Evolutionary conservation across 1,140 invertebrate genomes (phyloP).

Genomic region (Apocrypta bakeri): DNA sequence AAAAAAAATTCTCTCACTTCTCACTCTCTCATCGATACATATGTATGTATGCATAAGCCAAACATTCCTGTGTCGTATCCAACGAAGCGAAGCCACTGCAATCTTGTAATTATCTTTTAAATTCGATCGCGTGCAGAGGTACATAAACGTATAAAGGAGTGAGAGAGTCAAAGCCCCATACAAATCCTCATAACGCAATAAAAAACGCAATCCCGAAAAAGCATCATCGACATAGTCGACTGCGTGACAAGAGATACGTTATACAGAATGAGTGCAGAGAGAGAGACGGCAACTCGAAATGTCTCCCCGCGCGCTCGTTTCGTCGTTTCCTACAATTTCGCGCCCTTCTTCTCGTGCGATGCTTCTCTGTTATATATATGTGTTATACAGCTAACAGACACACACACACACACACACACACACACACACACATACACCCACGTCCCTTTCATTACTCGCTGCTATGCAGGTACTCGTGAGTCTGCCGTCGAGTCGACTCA

Average conservation of each 20-base stretch:
- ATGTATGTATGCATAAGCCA: too few species aligned
- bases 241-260: not conserved
- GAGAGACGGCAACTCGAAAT: conserved; percentile 35
- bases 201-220: conserved; percentile 30
- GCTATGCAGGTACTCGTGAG: not conserved
- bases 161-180: not conserved
- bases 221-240: not conserved
- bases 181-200: not conserved
- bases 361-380: too few species aligned
- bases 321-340: conserved; percentile 34
- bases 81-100: not conserved
- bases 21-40: too few species aligned
- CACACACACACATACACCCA: not conserved
- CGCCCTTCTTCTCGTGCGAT: conserved; percentile 2
- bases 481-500: not conserved
- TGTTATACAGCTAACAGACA: not conserved
- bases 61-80: not conserved
- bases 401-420: not conserved
- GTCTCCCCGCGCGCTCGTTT: conserved; percentile 43
- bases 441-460: conserved; percentile 29
- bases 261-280: not conserved
- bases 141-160: too few species aligned
- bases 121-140: not conserved
- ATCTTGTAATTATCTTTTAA: not conserved
- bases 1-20: too few species aligned